Evolutionary conservation across 2,888 invertebrate genomes (phyloP).

Genomic region (Volucella inflata): DNA sequence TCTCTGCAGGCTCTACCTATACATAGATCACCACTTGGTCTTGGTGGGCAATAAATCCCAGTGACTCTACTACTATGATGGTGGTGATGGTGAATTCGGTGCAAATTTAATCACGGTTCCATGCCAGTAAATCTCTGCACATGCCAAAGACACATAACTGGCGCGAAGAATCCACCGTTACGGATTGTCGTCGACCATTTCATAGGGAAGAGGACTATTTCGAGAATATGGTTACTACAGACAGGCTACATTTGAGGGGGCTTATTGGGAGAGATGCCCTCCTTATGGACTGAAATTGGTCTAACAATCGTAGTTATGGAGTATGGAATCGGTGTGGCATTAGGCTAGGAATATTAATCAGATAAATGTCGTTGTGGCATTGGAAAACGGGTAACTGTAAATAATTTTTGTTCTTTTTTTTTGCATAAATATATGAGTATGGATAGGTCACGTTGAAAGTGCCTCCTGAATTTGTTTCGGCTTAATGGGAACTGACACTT

Average conservation of each 20-base stretch:
- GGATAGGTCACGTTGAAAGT: constrained; percentile 14
- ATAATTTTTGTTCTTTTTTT: constrained; percentile 28
- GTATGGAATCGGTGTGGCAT: constrained; percentile 39
- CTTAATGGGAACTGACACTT: constrained; percentile 58
- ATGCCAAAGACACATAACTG: constrained; percentile 67
- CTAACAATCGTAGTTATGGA: constrained; percentile 30
- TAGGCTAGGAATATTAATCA: constrained; percentile 68
- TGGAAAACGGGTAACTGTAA: constrained; percentile 58
- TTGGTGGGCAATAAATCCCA: constrained; percentile 52
- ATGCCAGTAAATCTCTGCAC: constrained; percentile 74
- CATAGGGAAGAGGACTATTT: constrained; percentile 40
- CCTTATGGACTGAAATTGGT: constrained; percentile 46
- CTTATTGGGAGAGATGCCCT: neutral
- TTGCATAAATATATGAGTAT: neutral
- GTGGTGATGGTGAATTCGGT: constrained; percentile 72
- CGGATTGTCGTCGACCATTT: constrained; percentile 57
- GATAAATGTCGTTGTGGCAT: constrained; percentile 67
- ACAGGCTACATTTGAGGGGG: neutral
- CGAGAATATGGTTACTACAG: too few species aligned
- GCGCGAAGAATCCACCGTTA: constrained; percentile 28
- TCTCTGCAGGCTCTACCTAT: neutral
- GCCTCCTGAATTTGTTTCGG: constrained; percentile 33
- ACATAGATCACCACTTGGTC: neutral
- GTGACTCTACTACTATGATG: constrained; percentile 30
- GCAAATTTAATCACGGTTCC: constrained; percentile 72